Conservation (phyloP, 2,113 vertebrate species). For the Neodontobutis hainanensis region DNA sequence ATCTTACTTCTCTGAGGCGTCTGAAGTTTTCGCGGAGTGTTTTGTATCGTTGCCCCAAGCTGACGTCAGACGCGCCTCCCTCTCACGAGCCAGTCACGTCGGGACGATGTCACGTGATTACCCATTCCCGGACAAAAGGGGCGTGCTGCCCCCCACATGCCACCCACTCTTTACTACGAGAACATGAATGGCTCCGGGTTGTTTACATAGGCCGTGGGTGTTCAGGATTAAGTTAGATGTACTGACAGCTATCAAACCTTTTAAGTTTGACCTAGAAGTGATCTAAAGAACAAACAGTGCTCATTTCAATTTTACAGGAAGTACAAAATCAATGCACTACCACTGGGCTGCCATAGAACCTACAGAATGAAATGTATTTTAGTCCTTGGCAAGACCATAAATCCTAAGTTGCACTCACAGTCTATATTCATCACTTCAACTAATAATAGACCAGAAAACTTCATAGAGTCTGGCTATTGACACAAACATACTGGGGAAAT, state of each 20-base stretch:
- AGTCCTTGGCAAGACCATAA: too few relatives aligned
- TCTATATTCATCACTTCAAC: too few relatives aligned
- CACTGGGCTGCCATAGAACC: not conserved
- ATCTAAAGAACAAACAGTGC: not conserved
- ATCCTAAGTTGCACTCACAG: too few relatives aligned
- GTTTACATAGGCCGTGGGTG: slow-evolving; percentile 58
- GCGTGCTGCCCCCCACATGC: slow-evolving; percentile 41
- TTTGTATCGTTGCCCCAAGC: slow-evolving; percentile 66
- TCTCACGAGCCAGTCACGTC: slow-evolving; percentile 72
- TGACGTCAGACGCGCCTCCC: slow-evolving; percentile 79
- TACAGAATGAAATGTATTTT: not conserved
- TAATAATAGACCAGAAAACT: too few relatives aligned
- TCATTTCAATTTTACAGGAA: not conserved
- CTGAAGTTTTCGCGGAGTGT: slow-evolving; percentile 59
- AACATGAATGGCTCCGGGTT: slow-evolving; percentile 64
- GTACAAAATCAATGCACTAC: not conserved
- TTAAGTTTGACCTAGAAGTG: not conserved
- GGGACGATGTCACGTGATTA: slow-evolving; percentile 66
- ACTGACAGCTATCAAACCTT: not conserved
- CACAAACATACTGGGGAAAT: too few relatives aligned
- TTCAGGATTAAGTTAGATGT: slow-evolving; percentile 18
- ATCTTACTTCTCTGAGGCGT: slow-evolving; percentile 60
- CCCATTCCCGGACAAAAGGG: slow-evolving; percentile 71
- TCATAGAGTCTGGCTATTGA: too few relatives aligned
- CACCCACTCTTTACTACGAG: slow-evolving; percentile 66